These are phyloP conservation scores for Xylophagus ater DNA, from an alignment of 2,888 invertebrate species.

Conservation along the genomic window DNA sequence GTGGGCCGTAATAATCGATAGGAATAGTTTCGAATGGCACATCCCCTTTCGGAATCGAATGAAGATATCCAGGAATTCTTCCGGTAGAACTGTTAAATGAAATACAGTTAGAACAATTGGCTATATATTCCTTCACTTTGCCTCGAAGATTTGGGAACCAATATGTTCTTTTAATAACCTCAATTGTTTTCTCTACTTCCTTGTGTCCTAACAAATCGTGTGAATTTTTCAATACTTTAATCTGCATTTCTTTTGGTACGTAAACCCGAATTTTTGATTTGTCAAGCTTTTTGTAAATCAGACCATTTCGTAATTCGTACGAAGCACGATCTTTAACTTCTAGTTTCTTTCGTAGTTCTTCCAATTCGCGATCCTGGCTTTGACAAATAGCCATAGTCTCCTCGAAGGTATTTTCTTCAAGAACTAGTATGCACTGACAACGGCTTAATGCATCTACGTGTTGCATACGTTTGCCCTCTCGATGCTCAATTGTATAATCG, in stretches of 20 bases:
- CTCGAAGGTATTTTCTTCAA: slow-evolving; percentile 15
- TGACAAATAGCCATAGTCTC: slow-evolving; percentile 13
- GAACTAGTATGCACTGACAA: slow-evolving; percentile 9
- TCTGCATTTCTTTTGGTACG: slow-evolving; percentile 13
- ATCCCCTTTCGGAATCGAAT: not conserved
- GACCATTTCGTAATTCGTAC: slow-evolving; percentile 13
- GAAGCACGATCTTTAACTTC: slow-evolving; percentile 8
- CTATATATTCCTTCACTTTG: slow-evolving; percentile 10
- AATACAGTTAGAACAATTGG: slow-evolving; percentile 13
- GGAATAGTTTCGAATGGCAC: slow-evolving; percentile 1
- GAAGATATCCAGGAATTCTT: not conserved
- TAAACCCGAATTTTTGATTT: slow-evolving; percentile 9
- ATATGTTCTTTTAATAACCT: slow-evolving; percentile 10
- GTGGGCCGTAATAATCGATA: not conserved
- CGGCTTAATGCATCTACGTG: no score
- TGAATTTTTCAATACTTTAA: slow-evolving; percentile 9
- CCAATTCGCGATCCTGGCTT: slow-evolving; percentile 4
- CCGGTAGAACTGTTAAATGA: slow-evolving; percentile 10
- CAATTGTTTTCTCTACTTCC: slow-evolving; percentile 9
- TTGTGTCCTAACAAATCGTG: slow-evolving; percentile 12
- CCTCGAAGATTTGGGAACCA: slow-evolving; percentile 14
- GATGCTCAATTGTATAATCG: slow-evolving; percentile 11
- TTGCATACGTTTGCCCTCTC: slow-evolving; percentile 9
- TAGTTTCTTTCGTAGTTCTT: slow-evolving; percentile 7
- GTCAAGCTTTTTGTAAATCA: slow-evolving; percentile 11